Base-by-base conservation (phyloP, 2,888 invertebrate species). In the Malachius bipustulatus region DNA sequence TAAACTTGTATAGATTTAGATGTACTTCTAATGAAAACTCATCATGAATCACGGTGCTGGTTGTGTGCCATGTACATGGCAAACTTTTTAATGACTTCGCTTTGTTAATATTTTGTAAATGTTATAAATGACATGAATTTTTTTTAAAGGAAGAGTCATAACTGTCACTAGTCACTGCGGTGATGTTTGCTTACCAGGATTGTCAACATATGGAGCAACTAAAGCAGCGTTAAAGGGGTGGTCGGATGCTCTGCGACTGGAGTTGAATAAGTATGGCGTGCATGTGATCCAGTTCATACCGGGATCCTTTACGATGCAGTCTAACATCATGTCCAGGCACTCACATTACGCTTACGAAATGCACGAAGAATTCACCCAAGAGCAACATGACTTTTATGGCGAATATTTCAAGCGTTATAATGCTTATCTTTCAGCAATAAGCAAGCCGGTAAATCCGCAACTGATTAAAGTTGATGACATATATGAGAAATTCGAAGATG, bases 121-220 rank as follows among this genome's bases (percentile, higher is more conserved):
- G 24, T 9, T 15, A 31, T 9, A 19, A 26, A 6, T 9, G 14
- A 13, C 15, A 14, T 14, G 26, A 24, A 15, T 15, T 32, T 14
- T 11, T 11, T 8, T 40, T 41, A 27, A 37, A 71, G 71, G 79
- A 24, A 72, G 89, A 43, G 64, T 91, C 36, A 75, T 90, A 39
- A 81, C 80, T 48, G 65, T 90, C n/a, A 77, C 77, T 3, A 89
- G 89, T 52, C 88, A 91, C 54, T 89, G 89, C 56, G 78, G 82
- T 0, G 46, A 60, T 64, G 52, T 77, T 67, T 57, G 77, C 47
- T 60, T 88, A 32, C 87, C 89, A 0, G 77, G 81, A 0, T 64
- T 88, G 38, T 67, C 76, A 0, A 70, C 78, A 1, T 91, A 91
- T 60, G 77, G 80, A 11, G 85, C 85, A 1, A 81, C 82, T 9